Evolutionary conservation across 2,113 vertebrate genomes (phyloP), one percentile per base, ranked within the genome.

Genomic region (Phylloscopus trochilus): DNA sequence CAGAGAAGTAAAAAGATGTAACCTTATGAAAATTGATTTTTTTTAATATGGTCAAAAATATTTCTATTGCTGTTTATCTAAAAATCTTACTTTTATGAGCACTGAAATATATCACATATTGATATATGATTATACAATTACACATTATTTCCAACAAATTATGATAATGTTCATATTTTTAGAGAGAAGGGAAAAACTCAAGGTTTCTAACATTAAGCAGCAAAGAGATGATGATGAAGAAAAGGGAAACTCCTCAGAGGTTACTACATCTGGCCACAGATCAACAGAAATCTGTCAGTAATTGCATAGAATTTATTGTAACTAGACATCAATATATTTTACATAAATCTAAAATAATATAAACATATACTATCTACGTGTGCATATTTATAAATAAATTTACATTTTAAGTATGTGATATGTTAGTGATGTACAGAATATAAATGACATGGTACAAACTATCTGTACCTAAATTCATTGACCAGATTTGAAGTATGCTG

Each of bases 11-110:
- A 98, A 98, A 98, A 98, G 97, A 98, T 98, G 97, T 98, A 98
- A 98, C 98, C 98, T 99, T 98, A 98, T 98, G 98, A 98, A 99
- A 99, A 99, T 98, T 98, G 98, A 98, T 98, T 98, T 98, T 97
- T 94, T 92, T 89, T 27, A 97, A 97, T 90, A 97, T 97, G 97
- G 97, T 98, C 98, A 98, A 98, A 99, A 98, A 98, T 97, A 98
- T 98, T 98, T 98, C 97, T 97, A 89, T 67, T 66, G 16, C 89
- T 97, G 93, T 97, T 97, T 98, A 98, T 98, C 97, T 97, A 97
- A 97, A 96, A 90, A 77, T 97, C 93, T 95, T 92, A 90, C 94
- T 97, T 96, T 96, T 95, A 92, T 86, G 90, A 96, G 75, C 53
- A 59, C 10, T 67, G 67, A 58, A 66, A 95, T 81, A 41, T 64